phyloP scores from a whole-genome alignment of 2,888 invertebrate genomes.

The Yponomeuta cagnagella region DNA sequence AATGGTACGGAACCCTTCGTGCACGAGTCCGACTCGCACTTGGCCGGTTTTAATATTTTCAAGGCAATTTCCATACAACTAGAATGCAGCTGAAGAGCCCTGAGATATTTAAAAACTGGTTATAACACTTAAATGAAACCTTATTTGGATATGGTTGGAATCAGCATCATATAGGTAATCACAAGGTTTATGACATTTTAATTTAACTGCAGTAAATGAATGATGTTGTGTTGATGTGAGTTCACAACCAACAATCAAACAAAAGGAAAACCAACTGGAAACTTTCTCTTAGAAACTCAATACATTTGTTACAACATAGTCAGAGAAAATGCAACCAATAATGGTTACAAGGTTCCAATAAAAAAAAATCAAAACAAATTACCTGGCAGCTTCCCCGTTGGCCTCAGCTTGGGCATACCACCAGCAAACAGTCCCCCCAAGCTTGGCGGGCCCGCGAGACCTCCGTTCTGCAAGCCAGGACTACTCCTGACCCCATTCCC shows the following conservation, averaged over 20 bases:
- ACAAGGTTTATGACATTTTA: too few relatives aligned
- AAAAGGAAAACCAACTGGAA: not conserved
- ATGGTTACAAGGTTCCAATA: not conserved
- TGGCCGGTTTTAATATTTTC: too few relatives aligned
- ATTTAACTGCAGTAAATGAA: not conserved
- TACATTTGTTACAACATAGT: not conserved
- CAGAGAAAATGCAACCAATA: not conserved
- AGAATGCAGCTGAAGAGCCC: too few relatives aligned
- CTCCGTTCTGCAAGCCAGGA: slow-evolving; percentile 55
- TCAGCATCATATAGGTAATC: too few relatives aligned
- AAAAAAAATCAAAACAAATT: slow-evolving; percentile 17
- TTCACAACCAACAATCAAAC: not conserved
- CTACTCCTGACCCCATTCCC: slow-evolving; percentile 52
- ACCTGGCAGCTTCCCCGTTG: slow-evolving; percentile 78
- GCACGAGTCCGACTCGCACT: too few relatives aligned
- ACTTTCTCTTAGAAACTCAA: not conserved
- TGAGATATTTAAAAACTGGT: too few relatives aligned
- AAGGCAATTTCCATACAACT: too few relatives aligned
- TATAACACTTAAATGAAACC: too few relatives aligned
- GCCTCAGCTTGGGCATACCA: slow-evolving; percentile 87
- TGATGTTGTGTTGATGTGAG: not conserved
- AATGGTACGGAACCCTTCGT: too few relatives aligned
- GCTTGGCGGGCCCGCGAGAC: slow-evolving; percentile 47
- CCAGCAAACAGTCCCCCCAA: slow-evolving; percentile 87
- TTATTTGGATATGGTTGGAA: too few relatives aligned